Conservation (phyloP, 1,140 invertebrate genomes). For the Mycetomoellerius zeteki region DNA sequence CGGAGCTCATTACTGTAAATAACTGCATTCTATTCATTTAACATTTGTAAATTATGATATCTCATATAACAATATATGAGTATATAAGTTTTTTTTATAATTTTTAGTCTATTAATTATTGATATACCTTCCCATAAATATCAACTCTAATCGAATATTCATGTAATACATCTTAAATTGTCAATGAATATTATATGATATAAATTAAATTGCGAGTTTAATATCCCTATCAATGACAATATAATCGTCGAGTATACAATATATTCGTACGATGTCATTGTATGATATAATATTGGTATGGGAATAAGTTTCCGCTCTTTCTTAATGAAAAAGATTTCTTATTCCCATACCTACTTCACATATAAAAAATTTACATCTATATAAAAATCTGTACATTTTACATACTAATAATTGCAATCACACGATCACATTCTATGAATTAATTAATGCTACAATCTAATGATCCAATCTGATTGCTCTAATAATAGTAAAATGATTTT, state of each 20-base stretch:
- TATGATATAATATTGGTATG: not conserved
- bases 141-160: not conserved
- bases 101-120: conserved; percentile 51
- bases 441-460: conserved; percentile 32
- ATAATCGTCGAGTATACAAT: not conserved
- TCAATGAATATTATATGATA: conserved; percentile 21
- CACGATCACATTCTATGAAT: conserved; percentile 23
- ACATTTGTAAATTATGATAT: conserved; percentile 72
- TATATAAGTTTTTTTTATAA: conserved; percentile 47
- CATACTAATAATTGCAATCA: conserved; percentile 55
- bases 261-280: not conserved
- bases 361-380: conserved; percentile 50
- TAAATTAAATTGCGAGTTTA: conserved; percentile 7
- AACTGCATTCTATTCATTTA: conserved; percentile 75
- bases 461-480: not conserved
- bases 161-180: not conserved
- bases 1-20: conserved; percentile 78
- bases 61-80: conserved; percentile 57
- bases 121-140: conserved; percentile 37
- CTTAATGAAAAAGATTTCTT: no score
- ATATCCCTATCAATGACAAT: conserved; percentile 9
- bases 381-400: conserved; percentile 56
- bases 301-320: no score
- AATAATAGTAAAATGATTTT: conserved; percentile 6
- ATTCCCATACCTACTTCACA: no score